Conservation (phyloP, 1,140 invertebrate genomes). For the Leptoteleia sp. region DNA sequence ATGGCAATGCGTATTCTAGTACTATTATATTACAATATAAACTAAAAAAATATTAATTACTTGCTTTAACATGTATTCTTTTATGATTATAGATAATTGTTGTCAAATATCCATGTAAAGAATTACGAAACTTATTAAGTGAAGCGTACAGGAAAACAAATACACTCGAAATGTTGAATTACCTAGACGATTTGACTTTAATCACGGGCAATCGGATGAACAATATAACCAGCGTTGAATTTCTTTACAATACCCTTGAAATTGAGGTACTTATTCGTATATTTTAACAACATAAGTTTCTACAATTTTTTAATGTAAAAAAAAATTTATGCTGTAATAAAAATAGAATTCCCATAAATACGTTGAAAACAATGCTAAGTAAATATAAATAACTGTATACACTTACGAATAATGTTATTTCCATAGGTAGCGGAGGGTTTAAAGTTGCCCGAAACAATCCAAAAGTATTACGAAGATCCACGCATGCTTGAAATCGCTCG, state of each 20-base stretch:
- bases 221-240: conserved; percentile 86
- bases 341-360: not conserved
- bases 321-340: not conserved
- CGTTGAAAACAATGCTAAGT: not conserved
- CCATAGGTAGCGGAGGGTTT: conserved; percentile 70
- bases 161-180: conserved; percentile 1
- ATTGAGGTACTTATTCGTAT: conserved; percentile 82
- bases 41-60: no score
- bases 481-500: conserved; percentile 84
- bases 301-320: not conserved
- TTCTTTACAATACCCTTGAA: conserved; percentile 87
- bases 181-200: conserved; percentile 7
- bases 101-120: conserved; percentile 30
- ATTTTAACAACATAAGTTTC: not conserved
- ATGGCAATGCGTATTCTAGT: no score
- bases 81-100: conserved; percentile 12
- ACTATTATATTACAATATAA: no score
- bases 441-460: conserved; percentile 87
- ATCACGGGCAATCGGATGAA: conserved; percentile 84
- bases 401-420: not conserved
- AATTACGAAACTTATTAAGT: conserved; percentile 9
- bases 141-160: conserved; percentile 18
- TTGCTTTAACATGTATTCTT: no score
- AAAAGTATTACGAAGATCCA: conserved; percentile 85
- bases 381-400: not conserved